Conservation (phyloP, 2,113 vertebrate genomes). For the Megaceryle maxima region DNA sequence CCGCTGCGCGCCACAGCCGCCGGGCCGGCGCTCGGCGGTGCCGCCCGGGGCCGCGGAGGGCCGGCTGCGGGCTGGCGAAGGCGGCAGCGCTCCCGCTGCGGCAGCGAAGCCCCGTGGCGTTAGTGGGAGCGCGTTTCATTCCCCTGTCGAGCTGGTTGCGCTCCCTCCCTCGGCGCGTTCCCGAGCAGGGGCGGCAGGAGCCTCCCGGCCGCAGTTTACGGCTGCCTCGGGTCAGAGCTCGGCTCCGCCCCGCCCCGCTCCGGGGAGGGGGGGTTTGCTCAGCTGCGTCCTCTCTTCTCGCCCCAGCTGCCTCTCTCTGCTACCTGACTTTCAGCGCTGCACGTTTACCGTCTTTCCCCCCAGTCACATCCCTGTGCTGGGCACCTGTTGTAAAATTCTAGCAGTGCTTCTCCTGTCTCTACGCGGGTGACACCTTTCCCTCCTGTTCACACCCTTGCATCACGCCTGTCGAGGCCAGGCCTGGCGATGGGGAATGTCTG, state of each 20-base stretch:
- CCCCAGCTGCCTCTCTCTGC: background rate
- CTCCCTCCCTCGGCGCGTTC: rapidly evolving
- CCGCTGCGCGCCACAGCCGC: too few species aligned
- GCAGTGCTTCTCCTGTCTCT: background rate
- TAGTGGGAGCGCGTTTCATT: rapidly evolving
- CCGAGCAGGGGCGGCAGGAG: background rate
- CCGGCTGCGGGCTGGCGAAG: too few species aligned
- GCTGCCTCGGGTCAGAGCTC: background rate
- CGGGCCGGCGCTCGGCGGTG: too few species aligned
- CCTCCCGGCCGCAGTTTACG: rapidly evolving
- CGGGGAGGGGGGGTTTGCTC: rapidly evolving
- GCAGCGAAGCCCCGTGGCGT: background rate
- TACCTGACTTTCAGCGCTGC: background rate
- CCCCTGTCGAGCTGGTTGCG: background rate
- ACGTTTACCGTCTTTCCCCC: background rate
- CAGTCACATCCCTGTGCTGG: background rate
- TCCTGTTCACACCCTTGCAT: background rate
- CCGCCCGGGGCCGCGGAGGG: too few species aligned
- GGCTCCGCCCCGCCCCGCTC: too few species aligned
- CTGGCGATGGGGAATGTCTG: background rate
- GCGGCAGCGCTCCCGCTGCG: too few species aligned
- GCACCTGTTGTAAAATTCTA: background rate
- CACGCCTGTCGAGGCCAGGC: rapidly evolving
- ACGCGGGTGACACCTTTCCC: background rate
- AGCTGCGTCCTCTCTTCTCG: rapidly evolving